These are phyloP conservation scores for Sylvilagus bachmani DNA, from an alignment of 2,113 vertebrate species.

Conservation along the genomic window DNA sequence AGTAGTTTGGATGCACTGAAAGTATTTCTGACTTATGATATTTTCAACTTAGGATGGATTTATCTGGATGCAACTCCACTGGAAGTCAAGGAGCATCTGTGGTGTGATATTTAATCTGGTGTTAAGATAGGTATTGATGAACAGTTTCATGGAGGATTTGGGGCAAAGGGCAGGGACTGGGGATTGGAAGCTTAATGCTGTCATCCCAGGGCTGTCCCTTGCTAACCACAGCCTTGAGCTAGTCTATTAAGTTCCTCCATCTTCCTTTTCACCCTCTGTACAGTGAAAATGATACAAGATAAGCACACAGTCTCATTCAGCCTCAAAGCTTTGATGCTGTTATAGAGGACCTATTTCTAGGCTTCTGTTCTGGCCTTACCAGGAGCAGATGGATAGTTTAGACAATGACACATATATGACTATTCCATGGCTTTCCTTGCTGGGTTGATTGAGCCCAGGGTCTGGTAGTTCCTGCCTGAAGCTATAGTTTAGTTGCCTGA, in stretches of 20 bases:
- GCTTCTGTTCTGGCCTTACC: neutral
- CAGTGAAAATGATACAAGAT: neutral
- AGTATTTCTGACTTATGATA: too few species aligned
- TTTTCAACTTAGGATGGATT: too few species aligned
- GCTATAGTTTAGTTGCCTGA: conserved; percentile 43
- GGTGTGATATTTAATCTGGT: conserved; percentile 6
- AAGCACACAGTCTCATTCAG: neutral
- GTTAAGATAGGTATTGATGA: neutral
- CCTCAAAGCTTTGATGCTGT: neutral
- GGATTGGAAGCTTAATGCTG: neutral
- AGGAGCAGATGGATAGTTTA: neutral
- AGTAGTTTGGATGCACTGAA: too few species aligned
- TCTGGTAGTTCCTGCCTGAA: conserved; percentile 22
- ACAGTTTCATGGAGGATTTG: neutral
- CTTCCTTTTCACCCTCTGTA: neutral
- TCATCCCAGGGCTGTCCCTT: neutral
- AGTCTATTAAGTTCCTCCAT: neutral
- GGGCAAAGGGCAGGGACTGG: neutral
- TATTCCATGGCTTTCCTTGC: neutral
- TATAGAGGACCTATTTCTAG: neutral
- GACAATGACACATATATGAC: neutral
- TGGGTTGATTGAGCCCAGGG: neutral
- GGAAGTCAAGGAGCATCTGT: neutral
- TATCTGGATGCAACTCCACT: too few species aligned
- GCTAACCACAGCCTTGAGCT: neutral